Evolutionary conservation across 2,113 vertebrate genomes (phyloP), one percentile per base, ranked within the genome.

Genomic region (Tachysurus fulvidraco): DNA sequence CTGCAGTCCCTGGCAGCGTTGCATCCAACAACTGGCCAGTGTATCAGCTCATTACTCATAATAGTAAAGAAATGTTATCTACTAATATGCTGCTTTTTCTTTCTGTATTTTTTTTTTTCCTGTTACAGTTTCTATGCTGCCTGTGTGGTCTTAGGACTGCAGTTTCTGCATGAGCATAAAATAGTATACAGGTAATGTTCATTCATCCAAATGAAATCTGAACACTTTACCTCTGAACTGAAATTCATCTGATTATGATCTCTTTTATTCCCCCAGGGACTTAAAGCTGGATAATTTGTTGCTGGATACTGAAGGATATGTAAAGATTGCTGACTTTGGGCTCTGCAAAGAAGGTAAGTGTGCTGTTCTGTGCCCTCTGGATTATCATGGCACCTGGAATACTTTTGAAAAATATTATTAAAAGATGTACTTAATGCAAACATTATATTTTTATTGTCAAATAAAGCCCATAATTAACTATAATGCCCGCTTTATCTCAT

Each of bases 251-350:
- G 17, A 14, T 81, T 64, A 28, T 79, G 17, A 92, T 81, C n/a
- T 90, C 1, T 36, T 50, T 50, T 84, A 92, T 62, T 36, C 82
- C 30, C 90, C 41, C 93, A 99, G 98, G 94, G 98, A 99, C 95
- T 92, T 99, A 92, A 99, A 99, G 95, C 94, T 99, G 94, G 98
- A 99, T 93, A 99, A 99, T 89, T 95, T 99, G 93, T 91, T 99
- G 90, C 94, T 99, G 93, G 98, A 99, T 91, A 99, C 97, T 69
- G 98, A 99, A 93, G 98, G 98, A 88, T 99, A 98, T 76, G 97
- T 99, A 89, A 99, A 99, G 95, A 99, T 99, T 81, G 98, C 98
- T 54, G 98, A 99, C 94, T 99, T 99, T 90, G 98, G 98, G 85
- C 97, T 99, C 93, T 99, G 98, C 91, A 99, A 99, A 97, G 98